These are phyloP conservation scores for Trachelus iudaicus DNA, from an alignment of 2,888 invertebrate genomes.

Conservation along the genomic window DNA sequence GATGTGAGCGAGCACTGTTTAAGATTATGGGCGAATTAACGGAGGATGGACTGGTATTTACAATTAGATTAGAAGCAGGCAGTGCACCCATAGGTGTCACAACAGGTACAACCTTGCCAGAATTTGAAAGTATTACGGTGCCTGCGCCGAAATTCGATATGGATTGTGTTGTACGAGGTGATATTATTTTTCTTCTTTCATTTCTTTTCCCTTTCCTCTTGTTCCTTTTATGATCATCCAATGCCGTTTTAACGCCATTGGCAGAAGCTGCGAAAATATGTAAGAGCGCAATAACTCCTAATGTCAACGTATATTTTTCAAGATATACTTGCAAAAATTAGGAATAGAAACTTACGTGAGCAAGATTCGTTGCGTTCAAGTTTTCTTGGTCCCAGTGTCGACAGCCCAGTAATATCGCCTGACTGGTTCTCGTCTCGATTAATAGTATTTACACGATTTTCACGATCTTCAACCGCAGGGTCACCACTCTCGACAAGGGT, in stretches of 20 bases:
- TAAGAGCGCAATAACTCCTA: neutral
- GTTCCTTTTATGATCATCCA: slow-evolving; percentile 39
- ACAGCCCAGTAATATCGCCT: neutral
- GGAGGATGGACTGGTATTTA: slow-evolving; percentile 53
- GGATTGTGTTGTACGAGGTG: slow-evolving; percentile 23
- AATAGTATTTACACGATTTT: slow-evolving; percentile 54
- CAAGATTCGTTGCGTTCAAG: neutral
- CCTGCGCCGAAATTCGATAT: slow-evolving; percentile 50
- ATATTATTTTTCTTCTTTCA: slow-evolving; percentile 30
- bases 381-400: neutral
- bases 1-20: slow-evolving; percentile 56
- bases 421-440: slow-evolving; percentile 35
- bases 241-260: slow-evolving; percentile 19
- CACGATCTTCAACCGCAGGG: slow-evolving; percentile 56
- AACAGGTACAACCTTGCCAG: slow-evolving; percentile 60
- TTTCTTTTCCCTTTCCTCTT: slow-evolving; percentile 45
- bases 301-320: neutral
- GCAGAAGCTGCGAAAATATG: neutral
- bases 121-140: slow-evolving; percentile 54
- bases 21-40: slow-evolving; percentile 54
- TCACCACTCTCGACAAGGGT: slow-evolving; percentile 34
- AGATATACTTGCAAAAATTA: neutral
- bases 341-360: neutral
- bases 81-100: slow-evolving; percentile 55
- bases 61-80: slow-evolving; percentile 55